A percentile compares a stretch with the other conserved stretches of the same genome.
Evolutionary conservation across 2,888 invertebrate genomes (phyloP).

Genomic region (Corythucha ciliata): DNA sequence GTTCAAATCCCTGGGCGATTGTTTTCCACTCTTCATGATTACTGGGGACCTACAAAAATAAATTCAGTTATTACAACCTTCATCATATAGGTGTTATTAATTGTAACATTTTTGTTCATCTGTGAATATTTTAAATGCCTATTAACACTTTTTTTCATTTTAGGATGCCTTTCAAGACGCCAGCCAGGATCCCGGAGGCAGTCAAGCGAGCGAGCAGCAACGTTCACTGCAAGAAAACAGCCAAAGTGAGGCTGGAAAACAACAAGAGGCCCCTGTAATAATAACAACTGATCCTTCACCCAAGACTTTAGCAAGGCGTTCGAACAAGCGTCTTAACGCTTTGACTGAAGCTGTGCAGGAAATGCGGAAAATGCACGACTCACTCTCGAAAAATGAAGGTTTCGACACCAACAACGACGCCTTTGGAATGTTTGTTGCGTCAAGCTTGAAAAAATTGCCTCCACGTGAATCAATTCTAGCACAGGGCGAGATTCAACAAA

Average conservation of each 20-base stretch:
- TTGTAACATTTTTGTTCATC: neutral
- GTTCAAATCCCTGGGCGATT: slow-evolving; percentile 27
- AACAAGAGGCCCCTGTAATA: neutral
- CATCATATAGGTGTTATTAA: neutral
- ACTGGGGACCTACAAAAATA: neutral
- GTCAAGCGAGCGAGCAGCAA: neutral
- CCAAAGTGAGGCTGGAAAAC: neutral
- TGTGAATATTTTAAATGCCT: slow-evolving; percentile 7
- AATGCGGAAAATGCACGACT: slow-evolving; percentile 5
- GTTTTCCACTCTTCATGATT: neutral
- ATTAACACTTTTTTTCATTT: neutral
- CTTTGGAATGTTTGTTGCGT: slow-evolving; percentile 5
- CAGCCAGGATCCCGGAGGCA: no score
- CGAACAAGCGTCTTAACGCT: slow-evolving; percentile 3
- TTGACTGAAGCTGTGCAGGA: slow-evolving; percentile 10
- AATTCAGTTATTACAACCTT: slow-evolving; percentile 1
- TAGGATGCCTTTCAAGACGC: slow-evolving; percentile 6
- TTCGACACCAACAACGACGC: slow-evolving; percentile 3
- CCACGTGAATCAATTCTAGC: no score
- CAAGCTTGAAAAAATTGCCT: slow-evolving; percentile 6
- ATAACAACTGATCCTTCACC: slow-evolving; percentile 3
- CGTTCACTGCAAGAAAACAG: slow-evolving; percentile 3
- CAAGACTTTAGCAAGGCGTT: slow-evolving; percentile 6
- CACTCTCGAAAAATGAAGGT: slow-evolving; percentile 5
- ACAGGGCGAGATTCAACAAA: no score